Evolutionary conservation across 2,113 vertebrate genomes (phyloP).

Genomic region (Pelobates fuscus): DNA sequence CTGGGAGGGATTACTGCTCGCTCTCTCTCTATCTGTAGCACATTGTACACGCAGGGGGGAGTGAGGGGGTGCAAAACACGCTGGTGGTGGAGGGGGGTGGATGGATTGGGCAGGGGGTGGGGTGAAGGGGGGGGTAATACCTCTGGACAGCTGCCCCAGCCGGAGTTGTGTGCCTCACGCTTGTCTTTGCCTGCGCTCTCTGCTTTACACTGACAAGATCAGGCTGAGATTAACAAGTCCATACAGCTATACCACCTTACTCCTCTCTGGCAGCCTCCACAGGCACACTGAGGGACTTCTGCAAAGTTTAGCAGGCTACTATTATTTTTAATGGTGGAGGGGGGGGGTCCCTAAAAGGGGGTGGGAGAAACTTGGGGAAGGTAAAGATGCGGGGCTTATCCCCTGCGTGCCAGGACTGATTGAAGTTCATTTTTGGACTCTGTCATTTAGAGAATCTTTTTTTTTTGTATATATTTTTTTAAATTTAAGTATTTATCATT

Average conservation of each 20-base stretch:
- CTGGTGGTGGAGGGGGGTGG: neutral
- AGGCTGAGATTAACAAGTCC: constrained; percentile 69
- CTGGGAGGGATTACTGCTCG: constrained; percentile 38
- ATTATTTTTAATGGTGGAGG: neutral
- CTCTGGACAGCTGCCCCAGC: constrained; percentile 67
- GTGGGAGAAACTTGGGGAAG: too few relatives aligned
- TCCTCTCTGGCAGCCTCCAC: constrained; percentile 23
- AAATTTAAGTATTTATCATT: too few relatives aligned
- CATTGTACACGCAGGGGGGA: constrained; percentile 22
- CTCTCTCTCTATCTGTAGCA: constrained; percentile 25
- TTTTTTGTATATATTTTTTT: too few relatives aligned
- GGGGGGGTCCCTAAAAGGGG: neutral
- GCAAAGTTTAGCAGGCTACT: constrained; percentile 11
- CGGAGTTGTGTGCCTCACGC: constrained; percentile 56
- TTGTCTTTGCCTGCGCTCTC: constrained; percentile 45
- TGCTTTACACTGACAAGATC: constrained; percentile 63
- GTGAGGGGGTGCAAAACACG: constrained; percentile 1
- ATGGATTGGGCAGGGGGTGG: constrained; percentile 9
- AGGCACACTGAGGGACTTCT: constrained; percentile 20
- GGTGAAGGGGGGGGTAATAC: constrained; percentile 42
- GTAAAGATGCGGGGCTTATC: too few relatives aligned
- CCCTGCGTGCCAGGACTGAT: too few relatives aligned
- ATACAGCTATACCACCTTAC: constrained; percentile 53
- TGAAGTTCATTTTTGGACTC: too few relatives aligned
- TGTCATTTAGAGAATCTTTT: too few relatives aligned